phyloP scores from a whole-genome alignment of 2,888 invertebrate genomes.

The Clusia tigrina region DNA sequence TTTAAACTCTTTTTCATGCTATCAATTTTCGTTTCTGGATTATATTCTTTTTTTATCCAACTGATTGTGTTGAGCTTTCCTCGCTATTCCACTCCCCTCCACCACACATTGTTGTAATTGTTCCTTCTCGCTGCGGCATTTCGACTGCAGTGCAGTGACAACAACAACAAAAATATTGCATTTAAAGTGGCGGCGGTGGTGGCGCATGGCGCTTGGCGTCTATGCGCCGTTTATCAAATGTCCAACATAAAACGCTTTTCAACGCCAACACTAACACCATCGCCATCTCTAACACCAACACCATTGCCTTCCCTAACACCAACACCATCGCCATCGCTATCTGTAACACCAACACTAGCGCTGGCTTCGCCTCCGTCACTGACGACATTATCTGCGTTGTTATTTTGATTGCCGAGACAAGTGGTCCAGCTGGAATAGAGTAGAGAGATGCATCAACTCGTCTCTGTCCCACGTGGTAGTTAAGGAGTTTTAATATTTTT shows the following conservation, averaged over 20 bases:
- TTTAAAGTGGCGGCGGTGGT: conserved; percentile 16
- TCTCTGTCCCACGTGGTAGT: no score
- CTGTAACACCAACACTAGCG: not conserved
- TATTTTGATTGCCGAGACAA: conserved; percentile 21
- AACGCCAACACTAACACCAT: no score
- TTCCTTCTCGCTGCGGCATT: not conserved
- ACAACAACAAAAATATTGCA: not conserved
- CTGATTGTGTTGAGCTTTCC: not conserved
- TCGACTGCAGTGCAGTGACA: not conserved
- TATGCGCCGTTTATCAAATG: no score
- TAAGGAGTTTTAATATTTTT: no score
- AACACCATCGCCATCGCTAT: not conserved
- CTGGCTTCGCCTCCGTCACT: not conserved
- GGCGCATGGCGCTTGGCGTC: not conserved
- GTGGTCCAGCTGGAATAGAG: conserved; percentile 26
- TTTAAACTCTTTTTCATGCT: conserved; percentile 17
- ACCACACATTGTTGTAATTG: not conserved
- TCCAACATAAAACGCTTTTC: conserved; percentile 20
- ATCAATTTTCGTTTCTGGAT: conserved; percentile 5
- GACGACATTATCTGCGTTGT: not conserved
- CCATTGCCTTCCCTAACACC: not conserved
- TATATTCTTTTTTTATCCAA: not conserved
- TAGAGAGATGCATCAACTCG: not conserved
- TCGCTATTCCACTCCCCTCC: not conserved
- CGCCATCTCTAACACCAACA: not conserved